Evolutionary conservation across 1,140 invertebrate genomes (phyloP), one percentile per base, ranked within the genome.

Genomic region (Meloidogyne chitwoodi): DNA sequence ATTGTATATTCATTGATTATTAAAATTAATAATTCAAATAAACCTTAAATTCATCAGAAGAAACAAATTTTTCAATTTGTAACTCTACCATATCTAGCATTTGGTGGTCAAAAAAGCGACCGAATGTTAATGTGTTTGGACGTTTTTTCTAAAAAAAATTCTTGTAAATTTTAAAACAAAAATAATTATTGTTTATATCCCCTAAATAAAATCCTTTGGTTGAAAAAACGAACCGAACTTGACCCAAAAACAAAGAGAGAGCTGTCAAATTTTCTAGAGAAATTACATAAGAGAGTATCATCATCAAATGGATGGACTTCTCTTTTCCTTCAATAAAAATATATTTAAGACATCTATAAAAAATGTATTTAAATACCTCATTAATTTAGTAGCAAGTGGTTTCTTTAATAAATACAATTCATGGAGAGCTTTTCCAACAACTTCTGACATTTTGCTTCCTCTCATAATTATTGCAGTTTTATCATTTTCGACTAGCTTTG

Each of bases 31-130:
- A 56, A 64, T 79, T 8, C 8, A 48, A 38, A 68, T 83, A 78
- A 81, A 90, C 90, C 85, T 93, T 91, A 81, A 96, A 94, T 41
- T 93, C 92, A 64, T 90, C 88, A 84, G 96, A 89, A 12, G 91
- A 89, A 88, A 91, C 91, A 85, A 92, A 96, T 64, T 92, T 91
- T 77, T 93, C 92, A 22, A 98, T 90, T 26, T 93, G 93, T 77
- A 99, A 90, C 90, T 99, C 96, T 81, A 95, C 91, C 94, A 99
- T 97, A 86, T 99, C 96, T 61, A 98, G 88, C 31, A 99, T 87
- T 66, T 92, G 92, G 83, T 93, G 90, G 88, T 99, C 93, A 89
- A 92, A 98, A 81, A 93, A 92, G 80, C 96, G 90, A 2, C 91
- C 94, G 76, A 98, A 88, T 41, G 96, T 89, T 64, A 98, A 87